These are phyloP conservation scores for Dusona sp. DNA, from an alignment of 2,888 invertebrate genomes.

Conservation along the genomic window DNA sequence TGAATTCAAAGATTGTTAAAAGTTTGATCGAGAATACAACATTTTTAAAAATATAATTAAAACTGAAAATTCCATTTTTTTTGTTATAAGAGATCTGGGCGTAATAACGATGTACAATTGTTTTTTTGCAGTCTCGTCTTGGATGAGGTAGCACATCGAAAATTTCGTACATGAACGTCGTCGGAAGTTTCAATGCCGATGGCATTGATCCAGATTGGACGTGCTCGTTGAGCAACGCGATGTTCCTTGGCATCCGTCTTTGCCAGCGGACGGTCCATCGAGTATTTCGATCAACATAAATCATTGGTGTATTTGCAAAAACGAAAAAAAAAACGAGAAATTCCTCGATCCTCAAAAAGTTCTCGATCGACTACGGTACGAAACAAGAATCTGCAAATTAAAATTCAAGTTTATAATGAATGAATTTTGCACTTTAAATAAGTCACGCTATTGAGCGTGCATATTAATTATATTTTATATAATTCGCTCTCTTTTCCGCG, in stretches of 20 bases:
- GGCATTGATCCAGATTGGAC: constrained; percentile 47
- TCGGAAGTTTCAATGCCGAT: constrained; percentile 37
- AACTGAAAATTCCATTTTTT: not conserved
- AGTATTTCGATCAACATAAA: constrained; percentile 32
- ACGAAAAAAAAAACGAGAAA: not conserved
- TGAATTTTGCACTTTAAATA: not conserved
- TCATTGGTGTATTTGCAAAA: constrained; percentile 23
- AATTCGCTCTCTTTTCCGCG: not conserved
- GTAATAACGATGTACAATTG: constrained; percentile 32
- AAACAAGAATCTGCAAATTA: not conserved
- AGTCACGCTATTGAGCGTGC: not conserved
- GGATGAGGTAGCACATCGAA: constrained; percentile 19
- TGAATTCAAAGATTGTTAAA: not conserved
- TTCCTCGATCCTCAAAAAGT: not conserved
- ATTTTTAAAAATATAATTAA: not conserved
- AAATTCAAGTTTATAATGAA: not conserved
- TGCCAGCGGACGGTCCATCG: constrained; percentile 48
- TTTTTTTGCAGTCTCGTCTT: constrained; percentile 49
- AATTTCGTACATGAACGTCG: constrained; percentile 40
- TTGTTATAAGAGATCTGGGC: not conserved
- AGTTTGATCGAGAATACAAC: not conserved
- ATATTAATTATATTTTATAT: not conserved
- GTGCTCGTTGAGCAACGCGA: constrained; percentile 25
- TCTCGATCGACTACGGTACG: constrained; percentile 7
- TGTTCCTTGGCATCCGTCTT: constrained; percentile 51